Evolutionary conservation across 1,140 invertebrate genomes (phyloP).

Genomic region (Scaptomyza hsui): DNA sequence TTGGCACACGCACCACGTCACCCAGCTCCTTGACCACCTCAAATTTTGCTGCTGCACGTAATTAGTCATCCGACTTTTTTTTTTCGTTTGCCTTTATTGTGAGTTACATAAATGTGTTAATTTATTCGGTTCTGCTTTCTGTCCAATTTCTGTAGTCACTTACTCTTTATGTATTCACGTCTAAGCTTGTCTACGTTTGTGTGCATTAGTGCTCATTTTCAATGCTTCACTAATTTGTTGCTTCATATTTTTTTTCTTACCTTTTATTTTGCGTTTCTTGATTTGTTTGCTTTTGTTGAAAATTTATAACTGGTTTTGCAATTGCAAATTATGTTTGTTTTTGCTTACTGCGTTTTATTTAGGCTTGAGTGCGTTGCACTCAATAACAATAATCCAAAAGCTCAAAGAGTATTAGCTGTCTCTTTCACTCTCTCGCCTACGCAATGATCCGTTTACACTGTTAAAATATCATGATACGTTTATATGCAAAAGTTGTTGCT

Average conservation of each 20-base stretch:
- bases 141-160: conserved; percentile 59
- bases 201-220: conserved; percentile 28
- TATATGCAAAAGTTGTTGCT: conserved; percentile 1
- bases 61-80: conserved; percentile 65
- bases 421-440: conserved; percentile 6
- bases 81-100: conserved; percentile 26
- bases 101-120: conserved; percentile 81
- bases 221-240: conserved; percentile 67
- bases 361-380: conserved; percentile 33
- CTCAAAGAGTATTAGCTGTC: conserved; percentile 7
- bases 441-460: conserved; percentile 22
- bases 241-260: conserved; percentile 45
- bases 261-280: conserved; percentile 16
- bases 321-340: conserved; percentile 17
- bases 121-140: conserved; percentile 64
- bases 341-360: conserved; percentile 25
- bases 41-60: conserved; percentile 34
- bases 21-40: conserved; percentile 26
- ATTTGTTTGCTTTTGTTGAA: conserved; percentile 6
- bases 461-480: not conserved
- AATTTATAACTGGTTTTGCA: conserved; percentile 24
- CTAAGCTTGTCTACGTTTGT: conserved; percentile 23
- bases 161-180: not conserved
- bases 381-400: conserved; percentile 20
- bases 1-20: conserved; percentile 9